Conservation (phyloP, 2,113 vertebrate species). For the Neomonachus schauinslandi region DNA sequence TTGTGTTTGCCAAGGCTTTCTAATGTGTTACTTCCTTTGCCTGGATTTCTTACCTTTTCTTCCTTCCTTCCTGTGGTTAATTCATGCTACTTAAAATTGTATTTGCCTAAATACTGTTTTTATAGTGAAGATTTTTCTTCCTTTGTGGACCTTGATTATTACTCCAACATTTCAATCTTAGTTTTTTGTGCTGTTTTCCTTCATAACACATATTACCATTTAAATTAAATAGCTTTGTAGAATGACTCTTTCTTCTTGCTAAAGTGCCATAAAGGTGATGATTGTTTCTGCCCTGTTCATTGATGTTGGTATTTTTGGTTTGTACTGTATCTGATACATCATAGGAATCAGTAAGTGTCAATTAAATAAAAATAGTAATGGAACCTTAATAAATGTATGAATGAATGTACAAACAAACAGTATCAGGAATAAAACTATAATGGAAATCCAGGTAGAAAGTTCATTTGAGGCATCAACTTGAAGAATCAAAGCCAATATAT, state of each 20-base stretch:
- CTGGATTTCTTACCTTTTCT: neutral
- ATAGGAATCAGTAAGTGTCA: neutral
- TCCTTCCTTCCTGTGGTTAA: neutral
- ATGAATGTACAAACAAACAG: neutral
- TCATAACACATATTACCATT: neutral
- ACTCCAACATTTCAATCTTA: neutral
- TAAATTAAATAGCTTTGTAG: slow-evolving; percentile 7
- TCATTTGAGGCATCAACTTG: neutral
- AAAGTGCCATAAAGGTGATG: neutral
- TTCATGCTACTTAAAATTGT: neutral
- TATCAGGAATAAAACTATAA: neutral
- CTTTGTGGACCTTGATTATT: neutral
- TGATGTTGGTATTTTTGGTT: neutral
- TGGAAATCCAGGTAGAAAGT: neutral
- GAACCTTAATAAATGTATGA: neutral
- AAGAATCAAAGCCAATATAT: neutral
- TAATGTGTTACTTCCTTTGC: neutral
- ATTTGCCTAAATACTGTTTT: slow-evolving; percentile 40
- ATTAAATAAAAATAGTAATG: neutral
- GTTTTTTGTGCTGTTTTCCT: neutral
- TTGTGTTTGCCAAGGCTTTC: neutral
- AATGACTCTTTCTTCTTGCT: neutral
- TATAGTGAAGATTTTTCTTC: neutral
- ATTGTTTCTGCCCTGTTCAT: neutral
- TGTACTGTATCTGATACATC: neutral